phyloP scores from a whole-genome alignment of 30 jellyfish, hydroid and myxozoan genomes.

The Mastigias papua region DNA sequence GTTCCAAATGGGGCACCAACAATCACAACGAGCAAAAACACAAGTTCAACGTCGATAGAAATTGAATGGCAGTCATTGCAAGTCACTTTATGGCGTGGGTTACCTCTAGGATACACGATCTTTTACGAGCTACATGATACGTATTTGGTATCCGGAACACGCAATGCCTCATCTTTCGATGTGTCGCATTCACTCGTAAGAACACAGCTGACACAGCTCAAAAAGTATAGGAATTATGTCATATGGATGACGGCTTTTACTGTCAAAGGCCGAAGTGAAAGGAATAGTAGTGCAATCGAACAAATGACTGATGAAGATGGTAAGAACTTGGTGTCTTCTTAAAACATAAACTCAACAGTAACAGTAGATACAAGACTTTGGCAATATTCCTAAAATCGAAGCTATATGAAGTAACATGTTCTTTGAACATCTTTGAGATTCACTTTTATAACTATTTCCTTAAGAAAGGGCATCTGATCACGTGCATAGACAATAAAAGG shows the following conservation, averaged over 20 bases:
- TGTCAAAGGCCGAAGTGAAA: constrained; percentile 36
- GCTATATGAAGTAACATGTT: no score
- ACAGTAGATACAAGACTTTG: no score
- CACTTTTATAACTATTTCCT: no score
- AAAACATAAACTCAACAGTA: no score
- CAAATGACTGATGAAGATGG: constrained; percentile 63
- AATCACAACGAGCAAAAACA: constrained; percentile 28
- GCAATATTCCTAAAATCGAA: no score
- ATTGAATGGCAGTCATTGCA: constrained; percentile 40
- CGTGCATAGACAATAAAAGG: no score
- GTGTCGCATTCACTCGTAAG: constrained; percentile 3
- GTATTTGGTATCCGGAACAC: not conserved
- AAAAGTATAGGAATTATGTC: constrained; percentile 45
- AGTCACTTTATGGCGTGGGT: constrained; percentile 20
- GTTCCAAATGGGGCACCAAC: constrained; percentile 55
- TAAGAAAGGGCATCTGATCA: no score
- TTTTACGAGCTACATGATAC: constrained; percentile 18
- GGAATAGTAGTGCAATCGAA: constrained; percentile 20
- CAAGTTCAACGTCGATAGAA: constrained; percentile 50
- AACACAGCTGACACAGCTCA: constrained; percentile 20
- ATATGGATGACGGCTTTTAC: constrained; percentile 63
- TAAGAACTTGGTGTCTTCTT: no score
- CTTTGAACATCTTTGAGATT: no score
- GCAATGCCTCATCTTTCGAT: constrained; percentile 5
- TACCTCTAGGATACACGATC: constrained; percentile 33